phyloP scores from a whole-genome alignment of 2,888 invertebrate genomes.

The Meganola albula region DNA sequence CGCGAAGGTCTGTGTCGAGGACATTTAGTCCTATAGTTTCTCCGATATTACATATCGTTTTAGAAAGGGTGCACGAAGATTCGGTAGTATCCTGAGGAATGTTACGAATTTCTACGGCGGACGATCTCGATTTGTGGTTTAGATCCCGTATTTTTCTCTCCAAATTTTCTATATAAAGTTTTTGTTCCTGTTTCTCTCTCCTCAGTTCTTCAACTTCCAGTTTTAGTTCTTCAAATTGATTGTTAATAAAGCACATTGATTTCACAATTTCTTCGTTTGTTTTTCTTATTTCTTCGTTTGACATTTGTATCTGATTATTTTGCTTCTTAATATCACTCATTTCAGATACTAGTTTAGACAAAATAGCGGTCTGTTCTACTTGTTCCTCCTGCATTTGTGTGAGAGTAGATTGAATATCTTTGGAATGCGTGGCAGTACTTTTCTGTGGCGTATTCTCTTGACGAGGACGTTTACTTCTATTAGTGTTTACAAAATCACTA shows the following conservation, averaged over 20 bases:
- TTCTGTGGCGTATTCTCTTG: not conserved
- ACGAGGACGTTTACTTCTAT: not conserved
- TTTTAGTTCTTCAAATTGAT: constrained; percentile 1
- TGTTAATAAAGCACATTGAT: not conserved
- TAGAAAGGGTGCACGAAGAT: not conserved
- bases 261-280: not conserved
- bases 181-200: not conserved
- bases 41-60: not conserved
- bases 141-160: constrained; percentile 1
- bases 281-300: not conserved
- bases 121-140: constrained; percentile 1
- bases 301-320: not conserved
- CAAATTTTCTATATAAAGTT: not conserved
- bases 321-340: not conserved
- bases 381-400: not conserved
- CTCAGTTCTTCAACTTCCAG: not conserved
- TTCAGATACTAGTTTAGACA: not conserved
- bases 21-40: not conserved
- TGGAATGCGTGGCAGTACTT: not conserved
- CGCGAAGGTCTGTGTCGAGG: not conserved
- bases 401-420: not conserved
- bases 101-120: not conserved
- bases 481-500: not conserved
- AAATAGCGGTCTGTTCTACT: not conserved
- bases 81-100: not conserved